Evolutionary conservation across 35 echinoderm and acorn worm genomes (phyloP).

Genomic region (Strongylocentrotus purpuratus): DNA sequence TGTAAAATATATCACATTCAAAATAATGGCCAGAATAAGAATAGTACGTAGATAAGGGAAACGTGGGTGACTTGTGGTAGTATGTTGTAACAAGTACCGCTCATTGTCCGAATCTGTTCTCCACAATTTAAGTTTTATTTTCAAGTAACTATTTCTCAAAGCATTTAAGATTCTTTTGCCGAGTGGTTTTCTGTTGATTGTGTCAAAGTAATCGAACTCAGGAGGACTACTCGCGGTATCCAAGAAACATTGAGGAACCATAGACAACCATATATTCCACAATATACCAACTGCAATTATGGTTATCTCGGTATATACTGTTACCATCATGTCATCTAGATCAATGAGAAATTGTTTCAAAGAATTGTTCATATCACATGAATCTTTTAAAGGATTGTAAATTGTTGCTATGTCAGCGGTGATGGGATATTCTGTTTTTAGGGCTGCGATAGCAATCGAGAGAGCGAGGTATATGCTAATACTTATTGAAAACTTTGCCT

Average conservation of each 20-base stretch:
- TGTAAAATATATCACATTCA: neutral
- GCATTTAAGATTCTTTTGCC: neutral
- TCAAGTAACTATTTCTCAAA: neutral
- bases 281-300: neutral
- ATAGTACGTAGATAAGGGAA: neutral
- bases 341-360: neutral
- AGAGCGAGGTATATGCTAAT: neutral
- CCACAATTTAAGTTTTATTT: neutral
- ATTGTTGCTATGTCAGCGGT: neutral
- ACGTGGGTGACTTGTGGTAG: too few species aligned
- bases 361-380: neutral
- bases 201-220: neutral
- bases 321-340: neutral
- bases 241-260: neutral
- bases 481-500: neutral
- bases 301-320: neutral
- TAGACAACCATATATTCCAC: neutral
- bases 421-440: neutral
- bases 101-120: neutral
- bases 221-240: neutral
- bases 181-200: neutral
- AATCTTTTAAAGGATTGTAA: neutral
- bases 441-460: neutral
- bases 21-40: neutral
- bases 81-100: neutral